Evolutionary conservation across 2,113 vertebrate species (phyloP), one percentile per base, ranked within the genome.

Genomic region (Erythrolamprus reginae): DNA sequence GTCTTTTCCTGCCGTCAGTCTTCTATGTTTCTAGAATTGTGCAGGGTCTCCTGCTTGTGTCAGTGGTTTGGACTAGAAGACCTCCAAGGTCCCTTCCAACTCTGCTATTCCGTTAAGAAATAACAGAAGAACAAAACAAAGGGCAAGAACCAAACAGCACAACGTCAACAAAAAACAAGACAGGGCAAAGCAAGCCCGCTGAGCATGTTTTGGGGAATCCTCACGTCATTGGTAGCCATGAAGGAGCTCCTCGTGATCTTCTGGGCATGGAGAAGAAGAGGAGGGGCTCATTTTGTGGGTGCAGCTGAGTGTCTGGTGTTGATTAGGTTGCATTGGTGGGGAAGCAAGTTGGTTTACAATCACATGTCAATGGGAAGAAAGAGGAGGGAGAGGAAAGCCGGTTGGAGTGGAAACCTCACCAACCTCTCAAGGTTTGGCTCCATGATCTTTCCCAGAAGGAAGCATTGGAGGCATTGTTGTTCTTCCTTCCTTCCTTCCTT

Each of bases 141-240:
- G 92, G 92, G 92, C 91, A 92, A 89, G 3, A 93, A 92, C 88
- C 56, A 0, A 77, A 45, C 90, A 84, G 93, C 55, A 38, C 84
- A 53, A 21, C 51, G 65, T 89, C 28, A 65, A 92, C 89, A 91
- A 84, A 84, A 91, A 91, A 82, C 84, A 89, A 89, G 56, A n/a
- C 82, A 84, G 42, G 13, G 33, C 61, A 65, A 65, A 65, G 4
- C 28, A 65, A 65, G 28, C 28, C 28, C 15, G 28, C 61, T n/a
- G 26, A n/a, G 28, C 10, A n/a, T n/a, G 28, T 12, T 65, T 65
- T 65, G 5, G n/a, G 28, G 28, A 65, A 65, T 65, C 15, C 58
- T 65, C 28, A 65, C 58, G 26, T 65, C 12, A 15, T 5, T 12
- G 15, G 61, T 5, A 15, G 61, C 28, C 61, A 65, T 15, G 12